A percentile compares a stretch with the other conserved stretches of the same genome.
Evolutionary conservation across 2,888 invertebrate species (phyloP).

Genomic region (Acleris cristana): DNA sequence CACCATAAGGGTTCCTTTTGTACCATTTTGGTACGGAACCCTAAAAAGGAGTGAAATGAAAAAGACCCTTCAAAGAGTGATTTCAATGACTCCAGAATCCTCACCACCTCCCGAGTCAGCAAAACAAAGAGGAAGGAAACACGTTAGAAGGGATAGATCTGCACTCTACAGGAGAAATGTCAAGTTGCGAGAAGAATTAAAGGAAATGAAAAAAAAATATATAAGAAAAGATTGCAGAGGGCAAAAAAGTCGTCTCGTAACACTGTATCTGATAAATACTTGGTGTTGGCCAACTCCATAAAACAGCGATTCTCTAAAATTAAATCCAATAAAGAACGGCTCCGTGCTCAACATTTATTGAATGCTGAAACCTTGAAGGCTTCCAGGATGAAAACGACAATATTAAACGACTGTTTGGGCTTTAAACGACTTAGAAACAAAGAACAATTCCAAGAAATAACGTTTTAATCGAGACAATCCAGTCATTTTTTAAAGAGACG

Average conservation of each 20-base stretch:
- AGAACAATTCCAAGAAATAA: too few relatives aligned
- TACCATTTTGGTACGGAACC: too few relatives aligned
- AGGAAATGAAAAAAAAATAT: slow-evolving; percentile 16
- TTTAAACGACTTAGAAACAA: too few relatives aligned
- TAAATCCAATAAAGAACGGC: not conserved
- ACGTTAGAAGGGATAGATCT: slow-evolving; percentile 29
- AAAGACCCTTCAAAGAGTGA: not conserved
- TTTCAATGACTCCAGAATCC: not conserved
- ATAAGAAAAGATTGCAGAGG: slow-evolving; percentile 35
- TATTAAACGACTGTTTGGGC: too few relatives aligned
- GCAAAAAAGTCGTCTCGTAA: not conserved
- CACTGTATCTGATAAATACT: not conserved
- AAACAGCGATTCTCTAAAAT: not conserved
- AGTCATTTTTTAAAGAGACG: too few relatives aligned
- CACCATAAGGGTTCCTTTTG: too few relatives aligned
- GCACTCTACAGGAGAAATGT: slow-evolving; percentile 28
- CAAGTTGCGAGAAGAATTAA: slow-evolving; percentile 24
- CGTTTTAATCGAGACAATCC: too few relatives aligned
- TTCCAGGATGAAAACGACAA: too few relatives aligned
- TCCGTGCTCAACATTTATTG: not conserved
- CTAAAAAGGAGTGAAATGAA: not conserved
- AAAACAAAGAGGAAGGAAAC: too few relatives aligned
- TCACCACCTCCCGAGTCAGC: too few relatives aligned
- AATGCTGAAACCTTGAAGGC: not conserved
- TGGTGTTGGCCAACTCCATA: not conserved